phyloP scores from a whole-genome alignment of 2,113 vertebrate genomes.

The Platichthys stellatus region DNA sequence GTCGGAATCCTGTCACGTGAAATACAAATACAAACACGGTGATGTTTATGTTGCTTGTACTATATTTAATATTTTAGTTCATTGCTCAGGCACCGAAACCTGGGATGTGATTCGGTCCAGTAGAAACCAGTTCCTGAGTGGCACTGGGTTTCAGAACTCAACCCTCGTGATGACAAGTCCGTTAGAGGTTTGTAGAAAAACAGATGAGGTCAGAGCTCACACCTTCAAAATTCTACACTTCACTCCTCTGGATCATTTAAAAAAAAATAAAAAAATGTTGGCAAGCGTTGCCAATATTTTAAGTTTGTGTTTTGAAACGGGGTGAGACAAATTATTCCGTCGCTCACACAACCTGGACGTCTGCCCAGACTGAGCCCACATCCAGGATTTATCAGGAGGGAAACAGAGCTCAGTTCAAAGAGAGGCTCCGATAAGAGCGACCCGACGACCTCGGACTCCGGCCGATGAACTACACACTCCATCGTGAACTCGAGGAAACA shows the following conservation, averaged over 20 bases:
- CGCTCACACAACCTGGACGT: slow-evolving; percentile 57
- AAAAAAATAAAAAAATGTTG: background rate
- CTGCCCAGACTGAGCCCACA: slow-evolving; percentile 61
- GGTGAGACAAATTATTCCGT: slow-evolving; percentile 45
- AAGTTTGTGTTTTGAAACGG: slow-evolving; percentile 52
- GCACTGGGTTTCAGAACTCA: too few species aligned
- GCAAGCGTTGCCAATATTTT: slow-evolving; percentile 39
- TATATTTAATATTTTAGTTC: too few species aligned
- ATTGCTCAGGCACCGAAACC: too few species aligned
- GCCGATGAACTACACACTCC: slow-evolving; percentile 18
- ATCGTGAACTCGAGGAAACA: background rate
- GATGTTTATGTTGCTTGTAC: too few species aligned
- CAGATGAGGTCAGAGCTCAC: background rate
- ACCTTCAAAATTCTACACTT: background rate
- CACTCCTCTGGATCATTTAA: slow-evolving; percentile 8
- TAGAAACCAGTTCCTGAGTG: too few species aligned
- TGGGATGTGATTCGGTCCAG: too few species aligned
- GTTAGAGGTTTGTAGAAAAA: too few species aligned
- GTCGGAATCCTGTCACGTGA: too few species aligned
- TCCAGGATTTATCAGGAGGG: slow-evolving; percentile 70
- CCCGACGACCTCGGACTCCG: slow-evolving; percentile 57
- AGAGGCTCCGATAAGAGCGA: slow-evolving; percentile 65
- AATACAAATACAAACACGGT: too few species aligned
- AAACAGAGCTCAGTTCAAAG: slow-evolving; percentile 73
- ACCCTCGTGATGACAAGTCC: too few species aligned